Evolutionary conservation across 2,888 invertebrate genomes (phyloP).

Genomic region (Coecobrya sp.): DNA sequence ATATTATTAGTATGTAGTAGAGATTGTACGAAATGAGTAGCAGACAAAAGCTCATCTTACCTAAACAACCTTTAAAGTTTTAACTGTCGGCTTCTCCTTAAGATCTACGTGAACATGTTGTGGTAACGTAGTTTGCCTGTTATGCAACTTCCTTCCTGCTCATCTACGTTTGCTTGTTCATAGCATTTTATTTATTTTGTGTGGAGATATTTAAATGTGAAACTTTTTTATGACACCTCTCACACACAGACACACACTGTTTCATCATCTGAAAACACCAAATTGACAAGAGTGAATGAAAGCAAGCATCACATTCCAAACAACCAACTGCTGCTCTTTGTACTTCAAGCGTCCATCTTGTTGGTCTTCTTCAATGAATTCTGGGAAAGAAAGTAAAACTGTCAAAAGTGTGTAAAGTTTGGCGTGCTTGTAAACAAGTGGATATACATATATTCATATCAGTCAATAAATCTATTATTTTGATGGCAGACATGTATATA

Average conservation of each 20-base stretch:
- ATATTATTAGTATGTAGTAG: background rate
- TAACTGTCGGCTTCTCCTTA: background rate
- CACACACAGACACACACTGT: background rate
- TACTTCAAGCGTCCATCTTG: background rate
- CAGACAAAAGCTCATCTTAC: background rate
- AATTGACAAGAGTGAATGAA: background rate
- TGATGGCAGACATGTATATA: no score
- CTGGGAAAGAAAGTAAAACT: conserved; percentile 6
- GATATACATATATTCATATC: background rate
- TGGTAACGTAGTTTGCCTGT: background rate
- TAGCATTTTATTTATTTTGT: conserved; percentile 5
- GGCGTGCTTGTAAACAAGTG: background rate
- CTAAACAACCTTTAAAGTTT: background rate
- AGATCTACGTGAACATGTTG: no score
- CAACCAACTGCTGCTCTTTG: background rate
- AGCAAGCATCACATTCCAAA: background rate
- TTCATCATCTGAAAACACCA: background rate
- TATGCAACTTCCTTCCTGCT: background rate
- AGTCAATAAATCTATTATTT: background rate
- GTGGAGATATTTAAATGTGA: background rate
- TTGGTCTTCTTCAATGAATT: background rate
- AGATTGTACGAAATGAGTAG: background rate
- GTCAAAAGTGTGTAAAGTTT: conserved; percentile 12
- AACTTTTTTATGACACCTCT: conserved; percentile 16
- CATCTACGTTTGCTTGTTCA: background rate